phyloP scores from a whole-genome alignment of 2,113 vertebrate species.

The Pterophyllum scalare region DNA sequence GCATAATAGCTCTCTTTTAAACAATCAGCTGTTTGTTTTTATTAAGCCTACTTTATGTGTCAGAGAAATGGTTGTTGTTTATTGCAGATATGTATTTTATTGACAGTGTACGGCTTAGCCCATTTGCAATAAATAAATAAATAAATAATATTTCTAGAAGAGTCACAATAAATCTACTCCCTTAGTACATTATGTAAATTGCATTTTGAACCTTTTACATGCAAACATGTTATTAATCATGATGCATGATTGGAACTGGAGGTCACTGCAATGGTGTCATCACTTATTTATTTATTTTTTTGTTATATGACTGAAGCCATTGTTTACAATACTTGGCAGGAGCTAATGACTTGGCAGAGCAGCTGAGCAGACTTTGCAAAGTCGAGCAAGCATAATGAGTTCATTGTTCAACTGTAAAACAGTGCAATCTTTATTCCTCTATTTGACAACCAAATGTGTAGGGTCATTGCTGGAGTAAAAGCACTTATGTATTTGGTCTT shows the following conservation, averaged over 20 bases:
- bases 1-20: background rate
- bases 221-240: background rate
- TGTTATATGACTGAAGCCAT: background rate
- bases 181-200: background rate
- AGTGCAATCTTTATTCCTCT: constrained; percentile 28
- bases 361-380: constrained; percentile 52
- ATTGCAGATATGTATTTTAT: background rate
- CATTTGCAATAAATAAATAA: background rate
- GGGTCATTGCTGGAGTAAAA: background rate
- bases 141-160: background rate
- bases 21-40: background rate
- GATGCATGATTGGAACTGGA: background rate
- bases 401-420: constrained; percentile 60
- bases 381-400: constrained; percentile 48
- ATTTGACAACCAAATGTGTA: constrained; percentile 14
- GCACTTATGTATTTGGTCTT: background rate
- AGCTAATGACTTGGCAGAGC: constrained; percentile 60
- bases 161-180: background rate
- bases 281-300: background rate
- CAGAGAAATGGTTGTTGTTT: background rate
- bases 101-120: background rate
- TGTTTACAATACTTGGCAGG: constrained; percentile 19
- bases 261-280: background rate
- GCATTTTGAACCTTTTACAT: background rate
- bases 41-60: background rate